phyloP scores from a whole-genome alignment of 2,888 invertebrate genomes.

The Chrysomela aeneicollis region DNA sequence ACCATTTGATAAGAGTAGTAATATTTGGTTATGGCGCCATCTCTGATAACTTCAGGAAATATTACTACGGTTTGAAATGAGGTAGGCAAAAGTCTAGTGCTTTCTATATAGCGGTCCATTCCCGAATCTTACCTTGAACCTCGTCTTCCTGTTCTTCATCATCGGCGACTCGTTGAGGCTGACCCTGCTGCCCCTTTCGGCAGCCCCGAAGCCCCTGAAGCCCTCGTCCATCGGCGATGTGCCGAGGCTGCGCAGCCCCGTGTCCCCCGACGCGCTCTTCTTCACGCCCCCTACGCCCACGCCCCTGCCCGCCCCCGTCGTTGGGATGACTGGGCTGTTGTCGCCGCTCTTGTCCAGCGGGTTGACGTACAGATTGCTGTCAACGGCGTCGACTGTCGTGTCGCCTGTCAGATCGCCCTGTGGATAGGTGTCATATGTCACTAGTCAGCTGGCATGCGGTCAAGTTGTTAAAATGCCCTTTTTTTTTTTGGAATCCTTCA shows the following conservation, averaged over 20 bases:
- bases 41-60: too few species aligned
- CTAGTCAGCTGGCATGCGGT: too few species aligned
- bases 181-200: conserved; percentile 64
- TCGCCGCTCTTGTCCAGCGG: conserved; percentile 75
- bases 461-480: too few species aligned
- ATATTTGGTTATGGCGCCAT: too few species aligned
- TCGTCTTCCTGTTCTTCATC: conserved; percentile 86
- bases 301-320: conserved; percentile 39
- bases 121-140: conserved; percentile 78
- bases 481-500: too few species aligned
- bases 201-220: conserved; percentile 61
- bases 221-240: conserved; percentile 68
- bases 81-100: too few species aligned
- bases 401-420: conserved; percentile 63
- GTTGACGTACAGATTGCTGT: conserved; percentile 89
- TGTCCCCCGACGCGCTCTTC: conserved; percentile 83
- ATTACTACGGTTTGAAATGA: too few species aligned
- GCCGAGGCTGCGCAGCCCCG: conserved; percentile 73
- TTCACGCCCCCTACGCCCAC: conserved; percentile 65
- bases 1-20: too few species aligned
- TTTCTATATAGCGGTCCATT: too few species aligned
- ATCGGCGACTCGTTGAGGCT: conserved; percentile 72
- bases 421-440: too few species aligned
- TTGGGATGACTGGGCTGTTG: conserved; percentile 60
- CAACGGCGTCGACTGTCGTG: conserved; percentile 59